Evolutionary conservation across 37 sponge, comb jelly and placozoan genomes (phyloP), one percentile per base, ranked within the genome.

Genomic region (Aplysina aerophoba): DNA sequence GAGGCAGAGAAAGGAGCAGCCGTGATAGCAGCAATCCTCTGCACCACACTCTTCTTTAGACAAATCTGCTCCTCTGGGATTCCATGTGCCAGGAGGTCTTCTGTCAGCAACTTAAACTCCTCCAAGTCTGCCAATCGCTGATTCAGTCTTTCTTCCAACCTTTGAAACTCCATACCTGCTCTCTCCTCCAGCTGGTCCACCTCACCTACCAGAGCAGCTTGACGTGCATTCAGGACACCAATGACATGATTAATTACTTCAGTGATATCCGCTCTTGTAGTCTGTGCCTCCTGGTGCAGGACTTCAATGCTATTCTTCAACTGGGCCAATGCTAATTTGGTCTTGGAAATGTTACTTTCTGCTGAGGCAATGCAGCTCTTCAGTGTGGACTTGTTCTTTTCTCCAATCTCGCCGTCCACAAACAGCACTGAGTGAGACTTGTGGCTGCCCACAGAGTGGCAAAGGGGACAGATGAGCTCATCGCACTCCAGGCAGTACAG

Each of bases 401-500:
- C 1, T 24, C 78, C 54, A 17, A 41, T 16, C 53, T 75, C n/a
- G 1, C 12, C 14, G 24, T 75, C 25, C 78, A 75, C 54, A 14
- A 25, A 19, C n/a, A 40, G 17, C 20, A 50, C 50, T 16, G 20
- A 24, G 25, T 75, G 50, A 17, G 21, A 50, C 24, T 50, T 75
- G 54, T 50, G 54, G 78, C 12, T 3, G 2, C 38, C n/a, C 24
- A 24, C 78, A 8, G 53, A 36, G 25, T 36, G 33, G 12, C 78
- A 75, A 2, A 75, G 25, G 13, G 54, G 6, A 41, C 78, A 75
- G 20, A 75, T 75, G 41, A 75, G 44, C 33, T 0, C 25, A 0
- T 24, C 20, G 14, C 78, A 75, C 78, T 31, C 15, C n/a, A 4
- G 11, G 78, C 78, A 75, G 14, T 75, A 75, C 54, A 75, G 25